Percentiles rank a stretch among this genome's conserved stretches.
These are phyloP conservation scores for Drosophila mulleri DNA, from an alignment of 2,888 invertebrate genomes.

Conservation along the genomic window DNA sequence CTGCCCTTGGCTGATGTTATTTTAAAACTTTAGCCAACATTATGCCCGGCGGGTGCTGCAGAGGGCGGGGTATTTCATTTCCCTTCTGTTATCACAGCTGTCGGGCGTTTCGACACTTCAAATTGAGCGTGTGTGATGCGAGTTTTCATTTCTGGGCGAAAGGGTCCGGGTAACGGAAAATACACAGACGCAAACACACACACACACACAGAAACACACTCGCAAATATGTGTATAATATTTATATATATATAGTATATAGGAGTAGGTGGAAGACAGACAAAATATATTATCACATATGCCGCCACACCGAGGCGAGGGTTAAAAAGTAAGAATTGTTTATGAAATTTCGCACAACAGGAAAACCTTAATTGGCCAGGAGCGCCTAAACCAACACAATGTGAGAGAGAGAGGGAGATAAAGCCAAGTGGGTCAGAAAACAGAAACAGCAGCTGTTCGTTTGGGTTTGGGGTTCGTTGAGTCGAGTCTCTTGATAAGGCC, in stretches of 20 bases:
- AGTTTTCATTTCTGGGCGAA: constrained; percentile 59
- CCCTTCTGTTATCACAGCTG: constrained; percentile 75
- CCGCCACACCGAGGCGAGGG: constrained; percentile 32
- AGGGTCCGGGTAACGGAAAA: constrained; percentile 28
- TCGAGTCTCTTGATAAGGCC: constrained; percentile 39
- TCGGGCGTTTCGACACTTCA: constrained; percentile 75
- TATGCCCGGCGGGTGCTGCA: constrained; percentile 37
- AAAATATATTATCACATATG: constrained; percentile 49
- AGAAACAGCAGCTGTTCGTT: constrained; percentile 57
- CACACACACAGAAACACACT: too few relatives aligned
- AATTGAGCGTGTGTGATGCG: constrained; percentile 69
- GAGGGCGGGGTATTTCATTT: constrained; percentile 35
- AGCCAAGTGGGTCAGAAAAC: constrained; percentile 42
- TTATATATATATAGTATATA: neutral
- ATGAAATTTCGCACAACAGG: constrained; percentile 65
- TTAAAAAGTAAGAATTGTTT: constrained; percentile 27
- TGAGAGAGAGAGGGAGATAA: neutral
- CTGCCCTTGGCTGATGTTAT: constrained; percentile 42
- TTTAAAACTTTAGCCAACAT: constrained; percentile 58
- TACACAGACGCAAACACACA: neutral
- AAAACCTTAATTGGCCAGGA: constrained; percentile 71
- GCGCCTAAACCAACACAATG: constrained; percentile 49
- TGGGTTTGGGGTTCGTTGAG: constrained; percentile 10
- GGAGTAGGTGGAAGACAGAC: constrained; percentile 55
- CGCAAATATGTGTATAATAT: neutral